Evolutionary conservation across 2,797 vertebrate species (phyloP), one percentile per base, ranked within the genome.

Genomic region (Liasis olivaceus): DNA sequence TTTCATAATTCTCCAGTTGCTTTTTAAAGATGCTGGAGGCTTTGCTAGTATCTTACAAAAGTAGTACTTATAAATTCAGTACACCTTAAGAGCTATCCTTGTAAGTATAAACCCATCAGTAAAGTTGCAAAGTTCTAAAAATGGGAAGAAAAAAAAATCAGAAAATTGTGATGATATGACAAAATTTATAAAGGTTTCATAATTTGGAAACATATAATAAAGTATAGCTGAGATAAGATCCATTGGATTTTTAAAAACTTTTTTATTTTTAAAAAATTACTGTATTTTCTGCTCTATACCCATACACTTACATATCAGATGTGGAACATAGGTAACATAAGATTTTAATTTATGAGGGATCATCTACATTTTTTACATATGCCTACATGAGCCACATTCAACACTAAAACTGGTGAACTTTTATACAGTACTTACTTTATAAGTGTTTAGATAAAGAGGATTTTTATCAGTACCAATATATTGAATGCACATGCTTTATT

Each of bases 321-420:
- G 94, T 95, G 94, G 93, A 93, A 93, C 90, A 92, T 91, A 94
- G 60, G 92, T 93, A 96, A 95, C 96, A 96, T 81, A 92, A 91
- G 94, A 95, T 95, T 97, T 97, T 94, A 95, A 97, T 97, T 98
- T 97, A 94, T 90, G 94, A 97, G 95, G 95, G 94, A 95, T 96
- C 96, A 94, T 97, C 97, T 96, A 94, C 87, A 94, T 96, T 97
- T 97, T 95, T 94, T 87, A 94, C 90, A 94, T 92, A 89, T 84
- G 95, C 77, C 42, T 7, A 59, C 22, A 84, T 3, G 0, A 42
- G 26, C 26, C 28, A 31, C 24, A 54, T 90, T 42, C 81, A 90
- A 13, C 60, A 64, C 17, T 47, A 96, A 60, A 81, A 47, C 81
- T 24, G 62, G 47, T 15, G 20, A 31, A 13, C 3, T 31, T 90